Base-by-base conservation (phyloP, 2,113 vertebrate genomes). In the Dasypus novemcinctus region DNA sequence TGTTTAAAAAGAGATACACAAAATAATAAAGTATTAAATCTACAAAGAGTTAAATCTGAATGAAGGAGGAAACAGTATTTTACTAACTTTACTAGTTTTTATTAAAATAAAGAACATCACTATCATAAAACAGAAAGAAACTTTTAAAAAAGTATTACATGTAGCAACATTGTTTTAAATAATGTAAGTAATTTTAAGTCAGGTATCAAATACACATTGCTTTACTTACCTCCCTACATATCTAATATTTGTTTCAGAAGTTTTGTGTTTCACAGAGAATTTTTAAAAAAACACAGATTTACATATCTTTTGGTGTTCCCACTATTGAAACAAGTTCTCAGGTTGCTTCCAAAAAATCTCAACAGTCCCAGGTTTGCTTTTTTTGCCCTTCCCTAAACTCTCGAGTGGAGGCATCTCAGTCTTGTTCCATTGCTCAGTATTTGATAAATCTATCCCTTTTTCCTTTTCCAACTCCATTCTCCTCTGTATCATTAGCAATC, bases 201-300 rank as follows among this genome's bases (percentile, higher is more conserved):
- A 97, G 33, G 46, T 69, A 92, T 76, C 36, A 94, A 92, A 95
- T 64, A 79, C 17, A 94, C 38, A 76, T 71, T 43, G 90, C 46
- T 95, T 96, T 97, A 97, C 93, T 96, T 97, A 96, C 95, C 96
- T 93, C 90, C 94, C 92, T 96, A 97, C 80, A 86, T 69, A 91
- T n/a, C 63, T 95, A 95, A 43, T 54, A 89, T 83, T 29, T 84
- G 29, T 81, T 94, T 91, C 31, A 59, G 79, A 83, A 69, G 27
- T 72, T 76, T 87, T 68, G 14, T 84, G 90, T 88, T 91, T 91
- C 46, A 84, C 80, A 31, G 61, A 82, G 2, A 91, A 76, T 61
- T 76, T 63, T 63, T 63, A 38, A 74, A 59, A 59, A 18, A 90
- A 57, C 54, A 57, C 18, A 72, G 49, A 63, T 38, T 54, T 52